Evolutionary conservation across 2,888 invertebrate species (phyloP), one percentile per base, ranked within the genome.

Genomic region (Aleiodes leptofemur): DNA sequence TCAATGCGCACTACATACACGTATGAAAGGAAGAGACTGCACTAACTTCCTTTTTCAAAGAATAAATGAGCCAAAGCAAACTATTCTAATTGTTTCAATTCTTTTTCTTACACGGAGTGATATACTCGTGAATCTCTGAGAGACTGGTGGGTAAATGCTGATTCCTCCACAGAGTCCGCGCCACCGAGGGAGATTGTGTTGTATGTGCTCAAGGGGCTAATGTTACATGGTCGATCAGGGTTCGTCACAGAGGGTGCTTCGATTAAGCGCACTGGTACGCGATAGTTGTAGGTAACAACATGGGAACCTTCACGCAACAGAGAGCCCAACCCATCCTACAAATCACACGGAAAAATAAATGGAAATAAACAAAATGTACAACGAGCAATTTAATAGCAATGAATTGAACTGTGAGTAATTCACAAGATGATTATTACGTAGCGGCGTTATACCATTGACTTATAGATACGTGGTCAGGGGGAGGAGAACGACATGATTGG

Each of bases 211-310:
- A 69, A 73, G 76, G 69, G 68, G 69, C 68, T 74, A 74, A 74
- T 74, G 72, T 69, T 76, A 77, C 76, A 68, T 51, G 80, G 73
- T 79, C 80, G 79, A 82, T 79, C 79, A 74, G 79, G 71, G 75
- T 74, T 78, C 84, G 84, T 84, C 82, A 84, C 84, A 83, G 82
- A 82, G 82, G 81, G 81, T 82, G 80, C 81, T 74, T 79, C 81
- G 81, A 81, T 83, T 83, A 82, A 83, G 79, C 81, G 82, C 70
- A 74, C 76, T 71, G 66, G 64, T 66, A 71, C 69, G 34, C 74
- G 73, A 66, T 50, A 53, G 68, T 64, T 48, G 34, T 55, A 56
- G 73, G n/a, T 50, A 71, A 75, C 76, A 80, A 81, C 79, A 79
- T 79, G 81, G 81, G 81, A 82, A 80, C 80, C 1, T 79, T 77